Evolutionary conservation across 2,888 invertebrate genomes (phyloP), one percentile per base, ranked within the genome.

Genomic region (Oxyteleia sp.): DNA sequence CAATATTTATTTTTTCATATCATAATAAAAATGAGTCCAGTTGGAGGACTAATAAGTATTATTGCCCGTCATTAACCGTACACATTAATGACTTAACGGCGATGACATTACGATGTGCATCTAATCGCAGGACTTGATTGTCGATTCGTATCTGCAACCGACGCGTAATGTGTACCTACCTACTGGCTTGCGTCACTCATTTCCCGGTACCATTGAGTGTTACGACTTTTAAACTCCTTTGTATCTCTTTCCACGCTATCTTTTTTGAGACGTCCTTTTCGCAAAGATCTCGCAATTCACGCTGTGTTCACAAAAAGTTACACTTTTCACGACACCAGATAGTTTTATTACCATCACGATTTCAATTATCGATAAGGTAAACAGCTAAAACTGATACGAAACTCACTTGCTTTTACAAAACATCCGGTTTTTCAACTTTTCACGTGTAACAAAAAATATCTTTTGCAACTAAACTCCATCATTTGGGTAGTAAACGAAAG

Each of bases 31-130:
- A 78, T 61, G 4, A 66, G 55, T 57, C 15, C 20, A 64, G 10
- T 13, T 5, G n/a, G 4, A 29, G 18, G n/a, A 45, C 69, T 53
- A 66, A 72, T 72, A 66, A 66, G 71, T 66, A 35, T 61, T 49
- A 66, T 35, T 59, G 47, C 84, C 78, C 87, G 45, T 84, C 83
- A 85, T 90, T 88, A 89, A 88, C 84, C 80, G 64, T 79, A 66
- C 45, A 55, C 63, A 53, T 64, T 76, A 71, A 78, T 82, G 72
- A 78, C 45, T 72, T 68, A 72, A 78, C 72, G 51, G 72, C 72
- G 66, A 76, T 82, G 68, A 78, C 35, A 83, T 83, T 79, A 75
- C 69, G 69, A 74, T 68, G 78, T 68, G 61, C 72, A 45, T 79
- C 79, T 83, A 83, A 79, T 79, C 79, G 69, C 47, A 45, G 49